Evolutionary conservation across 2,888 invertebrate genomes (phyloP).

Genomic region (Euplexia lucipara): DNA sequence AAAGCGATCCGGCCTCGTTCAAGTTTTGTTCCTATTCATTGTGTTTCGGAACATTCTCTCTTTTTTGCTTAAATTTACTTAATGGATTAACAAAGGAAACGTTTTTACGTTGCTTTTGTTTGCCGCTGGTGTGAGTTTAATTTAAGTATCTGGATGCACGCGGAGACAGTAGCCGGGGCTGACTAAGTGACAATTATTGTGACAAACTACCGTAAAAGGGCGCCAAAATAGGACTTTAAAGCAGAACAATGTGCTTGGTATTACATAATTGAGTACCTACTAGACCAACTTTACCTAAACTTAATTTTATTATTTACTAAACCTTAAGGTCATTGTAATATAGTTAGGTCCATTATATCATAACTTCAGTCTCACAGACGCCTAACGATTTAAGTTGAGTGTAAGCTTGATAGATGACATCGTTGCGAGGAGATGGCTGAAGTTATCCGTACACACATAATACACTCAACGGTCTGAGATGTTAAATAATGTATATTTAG

Average conservation of each 20-base stretch:
- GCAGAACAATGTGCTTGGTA: constrained; percentile 11
- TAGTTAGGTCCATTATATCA: constrained; percentile 15
- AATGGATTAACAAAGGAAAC: constrained; percentile 62
- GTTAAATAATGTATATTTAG: constrained; percentile 55
- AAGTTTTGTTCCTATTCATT: constrained; percentile 66
- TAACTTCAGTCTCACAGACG: constrained; percentile 38
- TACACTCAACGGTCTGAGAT: constrained; percentile 29
- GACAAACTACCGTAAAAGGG: constrained; percentile 39
- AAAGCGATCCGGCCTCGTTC: constrained; percentile 59
- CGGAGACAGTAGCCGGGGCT: constrained; percentile 40
- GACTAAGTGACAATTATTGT: constrained; percentile 53
- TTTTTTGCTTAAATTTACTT: constrained; percentile 64
- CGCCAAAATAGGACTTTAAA: constrained; percentile 31
- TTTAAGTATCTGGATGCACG: constrained; percentile 57
- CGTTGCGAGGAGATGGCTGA: constrained; percentile 21
- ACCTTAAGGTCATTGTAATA: constrained; percentile 1
- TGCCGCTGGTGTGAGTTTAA: constrained; percentile 54
- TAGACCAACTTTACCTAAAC: constrained; percentile 2
- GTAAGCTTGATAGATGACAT: constrained; percentile 55
- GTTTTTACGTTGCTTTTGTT: constrained; percentile 61
- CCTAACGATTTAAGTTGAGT: constrained; percentile 46
- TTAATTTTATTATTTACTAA: background rate
- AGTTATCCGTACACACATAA: constrained; percentile 29
- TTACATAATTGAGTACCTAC: constrained; percentile 8
- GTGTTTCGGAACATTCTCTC: constrained; percentile 56